Conservation (phyloP, 2,113 vertebrate species). For the Eptesicus fuscus region DNA sequence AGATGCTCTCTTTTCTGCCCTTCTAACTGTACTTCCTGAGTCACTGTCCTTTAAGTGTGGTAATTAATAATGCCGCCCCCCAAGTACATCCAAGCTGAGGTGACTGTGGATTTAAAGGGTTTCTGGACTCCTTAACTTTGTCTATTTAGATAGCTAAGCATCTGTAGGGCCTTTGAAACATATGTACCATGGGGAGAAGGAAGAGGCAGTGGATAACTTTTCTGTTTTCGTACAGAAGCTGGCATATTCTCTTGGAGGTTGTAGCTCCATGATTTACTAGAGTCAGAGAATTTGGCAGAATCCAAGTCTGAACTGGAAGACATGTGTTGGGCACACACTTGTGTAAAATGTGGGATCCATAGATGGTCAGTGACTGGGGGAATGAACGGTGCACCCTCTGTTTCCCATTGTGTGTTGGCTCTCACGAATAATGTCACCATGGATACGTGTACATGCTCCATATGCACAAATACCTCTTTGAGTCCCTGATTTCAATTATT, state of each 20-base stretch:
- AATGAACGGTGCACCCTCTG: neutral
- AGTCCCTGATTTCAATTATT: neutral
- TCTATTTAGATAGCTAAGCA: neutral
- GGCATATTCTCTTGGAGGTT: neutral
- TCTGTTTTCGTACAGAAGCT: neutral
- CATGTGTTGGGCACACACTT: neutral
- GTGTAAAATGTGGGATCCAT: neutral
- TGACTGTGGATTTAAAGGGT: neutral
- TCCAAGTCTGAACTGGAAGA: neutral
- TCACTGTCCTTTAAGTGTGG: neutral
- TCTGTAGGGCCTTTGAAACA: neutral
- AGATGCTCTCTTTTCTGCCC: neutral
- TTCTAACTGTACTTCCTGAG: neutral
- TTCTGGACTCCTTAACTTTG: neutral
- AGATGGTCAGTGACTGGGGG: neutral
- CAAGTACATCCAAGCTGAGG: neutral
- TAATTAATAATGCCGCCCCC: too few species aligned
- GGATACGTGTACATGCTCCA: too few species aligned
- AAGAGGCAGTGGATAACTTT: neutral
- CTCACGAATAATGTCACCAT: neutral
- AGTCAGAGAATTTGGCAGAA: neutral
- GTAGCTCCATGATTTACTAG: neutral
- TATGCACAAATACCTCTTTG: neutral
- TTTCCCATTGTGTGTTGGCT: neutral
- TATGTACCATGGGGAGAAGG: fast-evolving